Conservation (phyloP, 2,797 vertebrate species). For the Threskiornis aethiopicus region DNA sequence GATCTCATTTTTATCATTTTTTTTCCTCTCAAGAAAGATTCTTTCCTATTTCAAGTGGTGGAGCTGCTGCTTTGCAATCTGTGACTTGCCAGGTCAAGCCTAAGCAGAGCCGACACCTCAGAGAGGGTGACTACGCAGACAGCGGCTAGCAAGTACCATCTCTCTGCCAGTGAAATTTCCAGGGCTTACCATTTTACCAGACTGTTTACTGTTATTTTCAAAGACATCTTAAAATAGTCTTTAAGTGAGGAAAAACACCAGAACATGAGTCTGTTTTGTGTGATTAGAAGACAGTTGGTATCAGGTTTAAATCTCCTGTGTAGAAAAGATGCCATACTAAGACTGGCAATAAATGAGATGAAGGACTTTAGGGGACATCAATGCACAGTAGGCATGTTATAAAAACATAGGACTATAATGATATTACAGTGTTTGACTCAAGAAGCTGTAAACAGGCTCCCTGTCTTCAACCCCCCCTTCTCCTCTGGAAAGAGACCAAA, state of each 20-base stretch:
- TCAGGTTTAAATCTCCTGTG: neutral
- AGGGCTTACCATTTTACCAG: neutral
- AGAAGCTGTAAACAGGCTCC: neutral
- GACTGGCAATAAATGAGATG: neutral
- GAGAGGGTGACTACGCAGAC: neutral
- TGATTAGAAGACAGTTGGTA: neutral
- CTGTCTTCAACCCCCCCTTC: neutral
- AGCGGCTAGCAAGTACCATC: neutral
- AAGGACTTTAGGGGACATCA: neutral
- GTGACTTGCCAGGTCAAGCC: neutral
- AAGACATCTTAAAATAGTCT: neutral
- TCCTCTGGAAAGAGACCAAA: neutral
- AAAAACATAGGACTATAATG: neutral
- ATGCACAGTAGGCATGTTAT: neutral
- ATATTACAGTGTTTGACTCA: neutral
- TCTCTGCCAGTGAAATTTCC: neutral
- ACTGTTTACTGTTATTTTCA: neutral
- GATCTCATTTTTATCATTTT: neutral
- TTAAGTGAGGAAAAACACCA: neutral
- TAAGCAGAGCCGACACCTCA: neutral
- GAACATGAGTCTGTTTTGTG: neutral
- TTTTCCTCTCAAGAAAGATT: neutral
- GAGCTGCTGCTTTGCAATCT: constrained; percentile 42
- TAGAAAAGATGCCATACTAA: neutral
- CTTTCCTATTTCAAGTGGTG: constrained; percentile 22